phyloP scores from a whole-genome alignment of 2,797 vertebrate genomes.

The Gadopsis bispinosus region DNA sequence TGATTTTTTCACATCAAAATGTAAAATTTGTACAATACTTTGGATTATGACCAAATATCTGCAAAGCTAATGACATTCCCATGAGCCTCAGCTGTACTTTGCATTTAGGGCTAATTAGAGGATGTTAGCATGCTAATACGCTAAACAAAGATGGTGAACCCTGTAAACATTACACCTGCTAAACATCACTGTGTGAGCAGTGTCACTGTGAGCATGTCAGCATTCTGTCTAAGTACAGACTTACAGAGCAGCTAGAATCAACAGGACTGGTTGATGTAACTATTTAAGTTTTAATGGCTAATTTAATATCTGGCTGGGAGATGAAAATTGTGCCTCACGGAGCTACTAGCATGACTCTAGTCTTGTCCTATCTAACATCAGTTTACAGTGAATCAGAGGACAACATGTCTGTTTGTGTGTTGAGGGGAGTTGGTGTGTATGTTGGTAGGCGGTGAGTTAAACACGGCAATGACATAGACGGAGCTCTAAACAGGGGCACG shows the following conservation, averaged over 20 bases:
- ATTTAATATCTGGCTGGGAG: neutral
- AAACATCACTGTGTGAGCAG: neutral
- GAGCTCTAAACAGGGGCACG: conserved; percentile 47
- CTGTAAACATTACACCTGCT: neutral
- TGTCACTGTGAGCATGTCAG: too few species aligned
- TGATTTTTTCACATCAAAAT: neutral
- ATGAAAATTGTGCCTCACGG: neutral
- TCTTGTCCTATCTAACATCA: conserved; percentile 16
- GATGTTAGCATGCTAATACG: neutral
- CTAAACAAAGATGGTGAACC: conserved; percentile 5
- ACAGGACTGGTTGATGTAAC: too few species aligned
- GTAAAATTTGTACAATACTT: neutral
- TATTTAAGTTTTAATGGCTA: neutral
- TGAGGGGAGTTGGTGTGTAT: conserved; percentile 27
- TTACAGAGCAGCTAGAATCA: neutral
- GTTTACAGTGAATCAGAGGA: conserved; percentile 28
- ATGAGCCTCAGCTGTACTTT: neutral
- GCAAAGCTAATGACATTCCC: neutral
- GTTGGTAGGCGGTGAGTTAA: conserved; percentile 49
- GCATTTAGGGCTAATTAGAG: neutral
- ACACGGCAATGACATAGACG: conserved; percentile 26
- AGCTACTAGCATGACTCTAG: neutral
- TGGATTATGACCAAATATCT: neutral
- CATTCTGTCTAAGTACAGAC: neutral
- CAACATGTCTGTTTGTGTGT: conserved; percentile 32